Conservation (phyloP, 2,797 vertebrate genomes). For the Apogon hyalosoma region DNA sequence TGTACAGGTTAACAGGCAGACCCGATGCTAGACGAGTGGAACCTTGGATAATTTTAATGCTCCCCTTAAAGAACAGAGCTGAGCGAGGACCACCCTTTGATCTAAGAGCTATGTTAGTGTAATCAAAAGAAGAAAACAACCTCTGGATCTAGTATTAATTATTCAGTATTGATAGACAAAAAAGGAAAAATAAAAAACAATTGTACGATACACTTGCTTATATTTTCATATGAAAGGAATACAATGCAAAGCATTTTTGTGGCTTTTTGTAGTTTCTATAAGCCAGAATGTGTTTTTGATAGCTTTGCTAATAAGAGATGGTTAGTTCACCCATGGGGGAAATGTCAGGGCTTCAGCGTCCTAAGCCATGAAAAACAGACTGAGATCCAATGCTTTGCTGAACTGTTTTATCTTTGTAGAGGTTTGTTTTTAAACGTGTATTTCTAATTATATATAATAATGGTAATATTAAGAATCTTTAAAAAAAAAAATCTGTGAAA, state of each 20-base stretch:
- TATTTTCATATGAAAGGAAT: constrained; percentile 99
- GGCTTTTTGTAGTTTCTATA: constrained; percentile 99
- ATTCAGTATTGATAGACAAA: constrained; percentile 94
- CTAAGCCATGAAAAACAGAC: constrained; percentile 93
- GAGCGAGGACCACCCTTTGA: constrained; percentile 88
- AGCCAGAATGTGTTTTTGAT: constrained; percentile 99
- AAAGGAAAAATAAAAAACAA: constrained; percentile 79
- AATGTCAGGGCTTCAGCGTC: constrained; percentile 88
- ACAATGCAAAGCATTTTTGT: constrained; percentile 99
- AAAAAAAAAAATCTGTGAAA: constrained; percentile 99
- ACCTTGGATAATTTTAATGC: constrained; percentile 67
- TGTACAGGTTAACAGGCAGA: constrained; percentile 94
- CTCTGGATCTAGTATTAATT: constrained; percentile 95
- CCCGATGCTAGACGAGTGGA: constrained; percentile 84
- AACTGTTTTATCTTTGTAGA: constrained; percentile 99
- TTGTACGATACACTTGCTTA: constrained; percentile 99
- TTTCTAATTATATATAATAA: constrained; percentile 99
- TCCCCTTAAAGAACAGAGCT: constrained; percentile 84
- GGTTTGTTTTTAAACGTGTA: constrained; percentile 99
- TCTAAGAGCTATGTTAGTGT: constrained; percentile 89
- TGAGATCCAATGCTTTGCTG: constrained; percentile 96
- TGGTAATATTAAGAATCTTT: constrained; percentile 99
- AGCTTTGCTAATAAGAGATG: constrained; percentile 97
- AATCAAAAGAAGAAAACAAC: constrained; percentile 79
- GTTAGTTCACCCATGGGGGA: constrained; percentile 89